Evolutionary conservation across 2,797 vertebrate genomes (phyloP).

Genomic region (Oryzias sinensis): DNA sequence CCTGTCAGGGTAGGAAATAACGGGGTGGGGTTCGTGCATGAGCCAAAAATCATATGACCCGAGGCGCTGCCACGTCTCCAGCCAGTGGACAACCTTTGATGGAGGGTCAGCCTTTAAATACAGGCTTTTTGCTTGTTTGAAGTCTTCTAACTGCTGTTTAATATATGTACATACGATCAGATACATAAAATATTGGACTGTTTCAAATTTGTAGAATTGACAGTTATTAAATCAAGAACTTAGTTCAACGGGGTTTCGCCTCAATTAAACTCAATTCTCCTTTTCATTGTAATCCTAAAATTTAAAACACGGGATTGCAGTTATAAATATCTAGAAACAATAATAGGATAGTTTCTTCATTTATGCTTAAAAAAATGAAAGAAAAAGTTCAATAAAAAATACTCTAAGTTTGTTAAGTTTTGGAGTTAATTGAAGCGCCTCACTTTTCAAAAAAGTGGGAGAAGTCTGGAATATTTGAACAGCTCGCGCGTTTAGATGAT

Average conservation of each 20-base stretch:
- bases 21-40: conserved; percentile 66
- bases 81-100: conserved; percentile 46
- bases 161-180: neutral
- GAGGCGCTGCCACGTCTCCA: conserved; percentile 77
- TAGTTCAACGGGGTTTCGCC: too few species aligned
- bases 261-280: too few species aligned
- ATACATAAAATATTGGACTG: neutral
- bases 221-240: too few species aligned
- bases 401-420: too few species aligned
- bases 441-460: neutral
- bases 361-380: too few species aligned
- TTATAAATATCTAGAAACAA: too few species aligned
- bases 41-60: conserved; percentile 67
- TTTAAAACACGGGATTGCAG: too few species aligned
- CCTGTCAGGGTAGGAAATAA: conserved; percentile 25
- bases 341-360: too few species aligned
- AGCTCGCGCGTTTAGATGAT: neutral
- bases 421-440: neutral
- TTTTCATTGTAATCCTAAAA: too few species aligned
- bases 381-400: too few species aligned
- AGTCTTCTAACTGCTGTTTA: neutral
- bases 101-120: conserved; percentile 27
- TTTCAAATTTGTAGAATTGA: too few species aligned
- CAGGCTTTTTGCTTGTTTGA: neutral
- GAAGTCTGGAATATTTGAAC: neutral